Evolutionary conservation across 2,888 invertebrate genomes (phyloP), one percentile per base, ranked within the genome.

Genomic region (Lasioglossum marginatum): DNA sequence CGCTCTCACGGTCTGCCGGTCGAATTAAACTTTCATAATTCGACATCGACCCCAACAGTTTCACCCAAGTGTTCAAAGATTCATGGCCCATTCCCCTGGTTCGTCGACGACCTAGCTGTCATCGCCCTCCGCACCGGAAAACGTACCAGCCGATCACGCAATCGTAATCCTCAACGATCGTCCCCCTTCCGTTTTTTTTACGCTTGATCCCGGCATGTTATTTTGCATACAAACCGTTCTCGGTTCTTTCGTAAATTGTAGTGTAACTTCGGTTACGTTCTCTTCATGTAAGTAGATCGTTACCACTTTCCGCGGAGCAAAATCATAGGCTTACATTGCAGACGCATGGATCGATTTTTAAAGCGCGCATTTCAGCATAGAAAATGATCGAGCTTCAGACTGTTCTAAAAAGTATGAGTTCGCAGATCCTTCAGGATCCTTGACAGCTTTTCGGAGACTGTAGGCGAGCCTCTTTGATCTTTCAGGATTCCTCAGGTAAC

Each of bases 21-120:
- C 60, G 83, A 66, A 87, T 87, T 77, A 87, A 87, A 87, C 52
- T 79, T 87, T 87, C 79, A 87, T 87, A 87, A 87, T 82, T 86
- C 76, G 79, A 57, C 77, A 76, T 86, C 86, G 76, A 79, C 76
- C 85, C 86, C 63, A 31, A 66, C 71, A 74, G 76, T 79, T 86
- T 79, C 66, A 70, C 60, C 77, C 87, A 66, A 81, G 68, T 57
- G 82, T 78, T 86, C 82, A 86, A 87, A 87, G 87, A 87, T 87
- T 87, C 87, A 87, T 87, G 60, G 76, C 45, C 34, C 45, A 19
- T 57, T 71, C 57, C 83, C 83, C 66, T n/a, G 60, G 43, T n/a
- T 66, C 31, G 78, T 43, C 81, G 85, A 57, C 85, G 68, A 79
- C 78, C 45, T 16, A 66, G 31, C 86, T 85, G 86, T 86, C 86